Conservation (phyloP, 2,797 vertebrate genomes). For the Oryzias sinensis region DNA sequence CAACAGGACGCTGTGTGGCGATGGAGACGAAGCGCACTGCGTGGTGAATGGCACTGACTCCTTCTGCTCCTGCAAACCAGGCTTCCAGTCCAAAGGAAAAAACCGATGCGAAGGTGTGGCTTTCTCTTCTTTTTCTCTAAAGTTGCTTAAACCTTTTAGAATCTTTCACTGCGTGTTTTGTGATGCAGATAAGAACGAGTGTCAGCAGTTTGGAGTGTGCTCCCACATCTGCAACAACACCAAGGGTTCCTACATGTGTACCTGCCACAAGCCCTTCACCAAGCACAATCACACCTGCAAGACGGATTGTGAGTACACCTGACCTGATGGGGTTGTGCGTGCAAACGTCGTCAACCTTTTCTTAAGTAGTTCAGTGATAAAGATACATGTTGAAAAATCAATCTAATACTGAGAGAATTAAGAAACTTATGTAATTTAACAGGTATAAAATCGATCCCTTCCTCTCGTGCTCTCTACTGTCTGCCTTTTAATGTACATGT, state of each 20-base stretch:
- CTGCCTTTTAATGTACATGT: too few relatives aligned
- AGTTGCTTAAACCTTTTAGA: not conserved
- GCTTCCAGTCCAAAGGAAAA: constrained; percentile 85
- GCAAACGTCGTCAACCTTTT: not conserved
- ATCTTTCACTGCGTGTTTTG: not conserved
- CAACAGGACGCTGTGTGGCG: constrained; percentile 85
- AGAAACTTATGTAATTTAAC: too few relatives aligned
- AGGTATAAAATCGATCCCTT: too few relatives aligned
- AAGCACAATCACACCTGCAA: constrained; percentile 91
- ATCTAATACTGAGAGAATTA: too few relatives aligned
- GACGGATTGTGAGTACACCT: constrained; percentile 81
- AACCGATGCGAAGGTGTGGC: constrained; percentile 87
- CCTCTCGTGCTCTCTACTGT: too few relatives aligned
- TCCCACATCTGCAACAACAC: constrained; percentile 98
- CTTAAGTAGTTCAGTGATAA: too few relatives aligned
- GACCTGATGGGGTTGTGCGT: not conserved
- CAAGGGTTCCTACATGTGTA: constrained; percentile 91
- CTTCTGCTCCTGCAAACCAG: constrained; percentile 88
- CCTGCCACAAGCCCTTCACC: constrained; percentile 89
- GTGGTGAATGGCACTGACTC: constrained; percentile 78
- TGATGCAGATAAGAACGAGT: constrained; percentile 88
- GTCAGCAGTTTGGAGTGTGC: constrained; percentile 86
- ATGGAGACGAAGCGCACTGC: constrained; percentile 88
- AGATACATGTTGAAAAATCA: too few relatives aligned
- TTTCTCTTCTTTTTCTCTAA: not conserved